These are phyloP conservation scores for Dinomys branickii DNA, from an alignment of 2,113 vertebrate genomes.

Conservation along the genomic window DNA sequence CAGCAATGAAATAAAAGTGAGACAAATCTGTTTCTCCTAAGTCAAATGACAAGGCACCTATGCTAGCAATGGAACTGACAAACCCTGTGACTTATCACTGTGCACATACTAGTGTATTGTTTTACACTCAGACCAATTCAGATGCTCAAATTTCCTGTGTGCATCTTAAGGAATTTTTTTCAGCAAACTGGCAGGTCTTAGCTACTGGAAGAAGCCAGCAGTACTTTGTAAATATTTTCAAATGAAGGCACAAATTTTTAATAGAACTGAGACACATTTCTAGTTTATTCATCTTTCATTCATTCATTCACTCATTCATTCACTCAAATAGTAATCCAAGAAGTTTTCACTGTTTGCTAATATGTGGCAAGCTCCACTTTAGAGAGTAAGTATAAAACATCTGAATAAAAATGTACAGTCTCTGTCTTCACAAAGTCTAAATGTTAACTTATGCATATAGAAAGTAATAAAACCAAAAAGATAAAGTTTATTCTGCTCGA, in stretches of 20 bases:
- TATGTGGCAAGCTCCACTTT: neutral
- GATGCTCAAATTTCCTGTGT: neutral
- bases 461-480: neutral
- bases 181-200: neutral
- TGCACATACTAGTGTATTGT: neutral
- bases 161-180: neutral
- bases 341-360: neutral
- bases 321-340: neutral
- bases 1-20: too few relatives aligned
- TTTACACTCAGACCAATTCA: neutral
- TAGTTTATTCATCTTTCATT: neutral
- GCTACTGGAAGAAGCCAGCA: neutral
- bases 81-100: neutral
- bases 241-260: neutral
- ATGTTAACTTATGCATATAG: neutral
- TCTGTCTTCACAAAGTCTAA: neutral
- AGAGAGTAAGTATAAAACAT: neutral
- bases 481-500: neutral
- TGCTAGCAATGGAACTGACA: neutral
- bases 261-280: neutral
- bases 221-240: neutral
- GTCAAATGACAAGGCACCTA: neutral
- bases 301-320: neutral
- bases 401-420: neutral
- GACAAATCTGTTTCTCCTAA: neutral